Evolutionary conservation across 2,113 vertebrate genomes (phyloP).

Genomic region (Actenoides hombroni): DNA sequence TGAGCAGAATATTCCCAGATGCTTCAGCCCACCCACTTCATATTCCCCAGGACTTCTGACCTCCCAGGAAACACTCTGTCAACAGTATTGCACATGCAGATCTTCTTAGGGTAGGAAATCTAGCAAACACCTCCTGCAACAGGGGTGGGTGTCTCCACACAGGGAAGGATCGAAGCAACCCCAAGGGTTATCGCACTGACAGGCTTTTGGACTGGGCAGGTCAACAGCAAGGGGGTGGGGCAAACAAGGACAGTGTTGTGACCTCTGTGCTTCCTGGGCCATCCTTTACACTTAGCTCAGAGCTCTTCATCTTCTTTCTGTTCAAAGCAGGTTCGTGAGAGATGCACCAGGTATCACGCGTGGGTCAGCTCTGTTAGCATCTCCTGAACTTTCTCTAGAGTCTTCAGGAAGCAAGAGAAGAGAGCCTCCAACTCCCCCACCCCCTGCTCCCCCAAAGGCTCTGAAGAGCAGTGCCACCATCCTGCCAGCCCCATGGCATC

Average conservation of each 20-base stretch:
- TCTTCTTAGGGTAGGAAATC: neutral
- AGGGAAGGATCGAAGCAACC: neutral
- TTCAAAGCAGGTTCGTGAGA: neutral
- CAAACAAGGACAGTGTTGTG: neutral
- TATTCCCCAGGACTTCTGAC: neutral
- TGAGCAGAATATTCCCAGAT: neutral
- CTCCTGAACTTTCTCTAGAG: neutral
- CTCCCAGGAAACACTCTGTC: neutral
- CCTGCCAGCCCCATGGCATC: too few relatives aligned
- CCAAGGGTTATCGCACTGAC: neutral
- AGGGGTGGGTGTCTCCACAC: neutral
- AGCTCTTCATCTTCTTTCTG: neutral
- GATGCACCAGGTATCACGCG: neutral
- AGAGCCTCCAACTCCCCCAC: neutral
- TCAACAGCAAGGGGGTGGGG: neutral
- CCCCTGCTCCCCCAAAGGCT: neutral
- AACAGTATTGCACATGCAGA: neutral
- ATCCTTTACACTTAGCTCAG: neutral
- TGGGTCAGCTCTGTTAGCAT: neutral
- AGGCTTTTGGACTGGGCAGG: neutral
- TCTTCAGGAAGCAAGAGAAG: neutral
- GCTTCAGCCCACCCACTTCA: neutral
- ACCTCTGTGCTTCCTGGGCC: neutral
- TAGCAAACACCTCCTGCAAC: neutral
- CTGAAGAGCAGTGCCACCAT: neutral